Evolutionary conservation across 2,797 vertebrate genomes (phyloP).

Genomic region (Dermochelys coriacea): DNA sequence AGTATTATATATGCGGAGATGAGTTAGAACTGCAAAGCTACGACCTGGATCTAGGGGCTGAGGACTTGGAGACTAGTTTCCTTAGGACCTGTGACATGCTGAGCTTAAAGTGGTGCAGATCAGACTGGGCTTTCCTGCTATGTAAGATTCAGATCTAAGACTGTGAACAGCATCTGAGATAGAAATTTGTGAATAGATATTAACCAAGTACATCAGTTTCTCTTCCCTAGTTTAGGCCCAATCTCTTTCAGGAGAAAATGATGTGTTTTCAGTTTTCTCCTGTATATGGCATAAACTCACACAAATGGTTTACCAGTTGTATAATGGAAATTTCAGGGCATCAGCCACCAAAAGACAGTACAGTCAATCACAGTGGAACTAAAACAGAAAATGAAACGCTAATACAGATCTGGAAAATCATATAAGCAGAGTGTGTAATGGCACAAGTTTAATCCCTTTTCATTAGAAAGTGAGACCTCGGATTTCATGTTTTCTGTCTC

Average conservation of each 20-base stretch:
- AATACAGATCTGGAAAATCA: neutral
- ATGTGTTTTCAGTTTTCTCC: neutral
- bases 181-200: no score
- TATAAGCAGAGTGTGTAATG: neutral
- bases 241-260: neutral
- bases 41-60: neutral
- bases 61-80: neutral
- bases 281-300: neutral
- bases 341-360: fast-evolving
- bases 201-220: no score
- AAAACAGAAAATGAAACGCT: neutral
- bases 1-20: neutral
- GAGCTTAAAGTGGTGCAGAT: neutral
- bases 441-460: neutral
- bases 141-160: neutral
- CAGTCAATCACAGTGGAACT: neutral
- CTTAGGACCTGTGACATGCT: neutral
- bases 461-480: neutral
- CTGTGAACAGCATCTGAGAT: neutral
- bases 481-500: neutral
- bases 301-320: fast-evolving
- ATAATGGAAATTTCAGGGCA: neutral
- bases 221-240: neutral
- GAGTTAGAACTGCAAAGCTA: neutral
- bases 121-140: neutral